Evolutionary conservation across 1,140 invertebrate species (phyloP).

Genomic region (Monochamus saltuarius): DNA sequence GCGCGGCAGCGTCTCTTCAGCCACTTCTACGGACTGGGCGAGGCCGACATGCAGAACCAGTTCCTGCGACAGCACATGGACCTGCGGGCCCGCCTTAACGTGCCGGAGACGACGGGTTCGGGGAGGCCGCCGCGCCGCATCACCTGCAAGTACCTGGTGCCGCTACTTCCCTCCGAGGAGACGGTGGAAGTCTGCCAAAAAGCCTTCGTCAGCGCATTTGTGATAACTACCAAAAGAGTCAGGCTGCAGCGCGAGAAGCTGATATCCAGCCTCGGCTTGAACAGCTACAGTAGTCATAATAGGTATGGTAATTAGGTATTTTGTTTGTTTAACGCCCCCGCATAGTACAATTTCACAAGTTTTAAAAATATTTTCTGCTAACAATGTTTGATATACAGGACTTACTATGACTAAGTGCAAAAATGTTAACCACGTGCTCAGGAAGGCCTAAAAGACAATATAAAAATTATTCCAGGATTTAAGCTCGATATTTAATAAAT

Average conservation of each 20-base stretch:
- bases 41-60: conserved; percentile 53
- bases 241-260: conserved; percentile 55
- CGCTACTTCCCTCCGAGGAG: conserved; percentile 44
- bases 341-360: too few species aligned
- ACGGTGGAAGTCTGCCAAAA: conserved; percentile 57
- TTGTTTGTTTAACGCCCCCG: too few species aligned
- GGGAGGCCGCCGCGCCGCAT: conserved; percentile 51
- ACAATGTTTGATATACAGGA: too few species aligned
- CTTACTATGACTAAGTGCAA: too few species aligned
- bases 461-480: too few species aligned
- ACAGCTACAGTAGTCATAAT: conserved; percentile 49
- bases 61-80: conserved; percentile 54
- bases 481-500: too few species aligned
- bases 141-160: conserved; percentile 56
- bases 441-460: too few species aligned
- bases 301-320: conserved; percentile 14
- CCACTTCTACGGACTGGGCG: conserved; percentile 54
- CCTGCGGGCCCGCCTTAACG: conserved; percentile 47
- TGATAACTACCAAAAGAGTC: conserved; percentile 57
- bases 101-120: conserved; percentile 44
- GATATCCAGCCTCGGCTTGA: conserved; percentile 50
- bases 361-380: too few species aligned
- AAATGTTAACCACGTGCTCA: too few species aligned
- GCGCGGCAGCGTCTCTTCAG: conserved; percentile 52
- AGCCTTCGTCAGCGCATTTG: conserved; percentile 57